These are phyloP conservation scores for Caradrina clavipalpis DNA, from an alignment of 2,888 invertebrate genomes.

Conservation along the genomic window DNA sequence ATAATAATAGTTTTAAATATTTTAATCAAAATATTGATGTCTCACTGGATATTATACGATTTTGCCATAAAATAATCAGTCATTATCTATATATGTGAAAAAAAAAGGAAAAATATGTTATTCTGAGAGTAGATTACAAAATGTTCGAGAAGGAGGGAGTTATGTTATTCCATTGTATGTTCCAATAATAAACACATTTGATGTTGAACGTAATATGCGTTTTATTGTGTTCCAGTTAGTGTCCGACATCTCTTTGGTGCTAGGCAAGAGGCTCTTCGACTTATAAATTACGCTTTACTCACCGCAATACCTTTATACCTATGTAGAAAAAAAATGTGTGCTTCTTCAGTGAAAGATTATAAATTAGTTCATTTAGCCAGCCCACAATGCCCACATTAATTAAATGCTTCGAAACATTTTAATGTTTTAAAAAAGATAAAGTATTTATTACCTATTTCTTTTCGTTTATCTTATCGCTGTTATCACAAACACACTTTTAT, in stretches of 20 bases:
- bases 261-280: too few species aligned
- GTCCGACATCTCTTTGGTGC: neutral
- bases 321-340: too few species aligned
- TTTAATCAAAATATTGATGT: conserved; percentile 32
- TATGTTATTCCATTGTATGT: conserved; percentile 77
- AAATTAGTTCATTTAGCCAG: neutral
- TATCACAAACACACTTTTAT: conserved; percentile 31
- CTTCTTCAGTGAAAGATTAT: too few species aligned
- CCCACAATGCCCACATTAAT: conserved; percentile 4
- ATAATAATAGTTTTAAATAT: conserved; percentile 36
- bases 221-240: neutral
- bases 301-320: too few species aligned
- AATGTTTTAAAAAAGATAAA: conserved; percentile 1
- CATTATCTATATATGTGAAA: conserved; percentile 52
- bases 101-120: conserved; percentile 45
- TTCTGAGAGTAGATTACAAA: conserved; percentile 38
- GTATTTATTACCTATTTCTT: conserved; percentile 21
- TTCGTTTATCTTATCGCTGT: conserved; percentile 44
- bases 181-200: conserved; percentile 80
- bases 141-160: conserved; percentile 38
- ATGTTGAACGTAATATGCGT: conserved; percentile 56
- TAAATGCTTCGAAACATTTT: neutral
- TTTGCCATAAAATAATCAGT: conserved; percentile 65
- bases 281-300: too few species aligned
- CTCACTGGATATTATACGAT: conserved; percentile 37